Evolutionary conservation across 2,797 vertebrate genomes (phyloP), one percentile per base, ranked within the genome.

Genomic region (Eulemur coronatus): DNA sequence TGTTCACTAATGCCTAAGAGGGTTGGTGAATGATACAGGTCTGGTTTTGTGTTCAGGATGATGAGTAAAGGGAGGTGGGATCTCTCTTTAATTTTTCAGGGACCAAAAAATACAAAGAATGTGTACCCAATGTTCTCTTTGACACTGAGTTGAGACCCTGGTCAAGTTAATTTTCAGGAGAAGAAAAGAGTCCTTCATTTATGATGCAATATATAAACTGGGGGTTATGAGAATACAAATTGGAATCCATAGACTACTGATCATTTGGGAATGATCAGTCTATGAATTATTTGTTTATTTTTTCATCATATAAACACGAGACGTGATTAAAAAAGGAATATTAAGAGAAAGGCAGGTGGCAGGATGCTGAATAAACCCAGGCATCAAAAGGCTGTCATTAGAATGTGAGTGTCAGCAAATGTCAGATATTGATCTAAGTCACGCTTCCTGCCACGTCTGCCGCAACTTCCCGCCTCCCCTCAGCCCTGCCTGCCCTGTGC

Each of bases 1-100:
- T 97, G 70, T 92, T 98, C 97, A 94, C 97, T 97, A 98, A 97
- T 97, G 95, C 94, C 97, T 89, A 69, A 78, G 86, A 69, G 92
- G 91, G 50, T 96, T 50, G 89, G 73, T 96, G 97, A 91, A 90
- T 67, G 76, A 61, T 92, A 82, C 84, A 91, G 26, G 38, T 96
- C 93, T 94, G 69, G 97, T 97, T 84, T 92, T 35, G 20, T 65
- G 38, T 52, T 50, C 52, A 97, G 90, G 63, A 90, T 52, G 86
- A 33, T 93, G 52, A 70, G 38, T 48, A 46, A 91, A 67, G 30
- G 14, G 67, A 79, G 38, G 57, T 87, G 48, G 81, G 26, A 24
- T 76, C 97, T 97, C 95, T 97, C 46, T 84, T 89, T 96, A 90
- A 65, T 93, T 73, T 96, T 91, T 96, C 61, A 96, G 33, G 94